These are phyloP conservation scores for Epinephelus coioides DNA, from an alignment of 2,797 vertebrate species.

Conservation along the genomic window DNA sequence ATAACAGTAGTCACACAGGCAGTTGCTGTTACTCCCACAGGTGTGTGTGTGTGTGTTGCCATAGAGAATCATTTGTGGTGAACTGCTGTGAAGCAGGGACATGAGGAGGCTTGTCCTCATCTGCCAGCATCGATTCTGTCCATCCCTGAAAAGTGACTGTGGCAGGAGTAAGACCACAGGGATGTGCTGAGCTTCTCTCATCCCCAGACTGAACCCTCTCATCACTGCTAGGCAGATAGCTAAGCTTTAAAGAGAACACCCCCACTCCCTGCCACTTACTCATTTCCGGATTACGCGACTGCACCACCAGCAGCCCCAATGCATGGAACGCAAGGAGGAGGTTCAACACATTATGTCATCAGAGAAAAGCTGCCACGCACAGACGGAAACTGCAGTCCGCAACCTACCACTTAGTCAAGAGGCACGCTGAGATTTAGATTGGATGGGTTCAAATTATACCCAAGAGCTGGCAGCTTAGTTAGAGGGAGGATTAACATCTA, in stretches of 20 bases:
- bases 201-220: slow-evolving; percentile 66
- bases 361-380: slow-evolving; percentile 73
- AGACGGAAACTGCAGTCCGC: slow-evolving; percentile 67
- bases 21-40: slow-evolving; percentile 61
- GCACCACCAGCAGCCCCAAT: slow-evolving; percentile 39
- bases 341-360: slow-evolving; percentile 77
- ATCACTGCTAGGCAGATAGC: slow-evolving; percentile 62
- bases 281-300: slow-evolving; percentile 74
- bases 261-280: slow-evolving; percentile 72
- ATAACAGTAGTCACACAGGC: slow-evolving; percentile 38
- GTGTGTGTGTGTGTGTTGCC: slow-evolving; percentile 63
- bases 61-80: slow-evolving; percentile 55
- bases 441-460: slow-evolving; percentile 81
- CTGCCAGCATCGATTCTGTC: slow-evolving; percentile 47
- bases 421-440: slow-evolving; percentile 77
- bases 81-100: slow-evolving; percentile 42
- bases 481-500: slow-evolving; percentile 84
- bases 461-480: slow-evolving; percentile 81
- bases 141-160: slow-evolving; percentile 58
- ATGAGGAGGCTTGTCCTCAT: slow-evolving; percentile 54
- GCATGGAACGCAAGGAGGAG: slow-evolving; percentile 57
- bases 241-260: slow-evolving; percentile 77
- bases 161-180: slow-evolving; percentile 58
- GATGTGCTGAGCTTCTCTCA: slow-evolving; percentile 63
- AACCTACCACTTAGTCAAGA: slow-evolving; percentile 73